phyloP scores from a whole-genome alignment of 2,113 vertebrate genomes.

The Pantherophis guttatus region DNA sequence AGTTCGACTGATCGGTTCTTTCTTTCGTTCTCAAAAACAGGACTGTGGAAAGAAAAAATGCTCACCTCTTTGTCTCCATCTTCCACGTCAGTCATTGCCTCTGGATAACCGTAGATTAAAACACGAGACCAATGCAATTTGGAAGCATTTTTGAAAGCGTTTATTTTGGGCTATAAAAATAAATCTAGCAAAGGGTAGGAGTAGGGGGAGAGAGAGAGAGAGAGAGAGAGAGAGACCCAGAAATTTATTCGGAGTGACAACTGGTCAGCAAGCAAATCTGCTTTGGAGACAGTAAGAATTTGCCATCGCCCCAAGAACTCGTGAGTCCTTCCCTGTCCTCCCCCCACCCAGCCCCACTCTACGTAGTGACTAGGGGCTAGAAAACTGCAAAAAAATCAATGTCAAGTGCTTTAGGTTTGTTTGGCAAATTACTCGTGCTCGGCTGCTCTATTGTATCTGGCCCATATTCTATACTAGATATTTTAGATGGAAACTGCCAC shows the following conservation, averaged over 20 bases:
- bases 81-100: conserved; percentile 55
- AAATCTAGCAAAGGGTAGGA: conserved; percentile 48
- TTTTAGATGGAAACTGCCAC: conserved; percentile 82
- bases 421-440: conserved; percentile 88
- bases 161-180: conserved; percentile 52
- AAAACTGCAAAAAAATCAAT: conserved; percentile 93
- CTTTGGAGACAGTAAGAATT: conserved; percentile 78
- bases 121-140: conserved; percentile 47
- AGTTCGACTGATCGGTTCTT: neutral
- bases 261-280: conserved; percentile 72
- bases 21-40: neutral
- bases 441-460: conserved; percentile 85
- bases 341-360: conserved; percentile 41
- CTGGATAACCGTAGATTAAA: conserved; percentile 62
- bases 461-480: conserved; percentile 82
- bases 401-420: conserved; percentile 81
- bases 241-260: conserved; percentile 70
- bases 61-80: conserved; percentile 50
- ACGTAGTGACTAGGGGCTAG: conserved; percentile 86
- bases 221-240: conserved; percentile 74
- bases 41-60: neutral
- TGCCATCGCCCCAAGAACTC: conserved; percentile 84
- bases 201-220: neutral
- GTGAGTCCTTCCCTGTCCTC: conserved; percentile 73
- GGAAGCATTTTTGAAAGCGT: conserved; percentile 53